Conservation (phyloP, 2,113 vertebrate species). For the Emydocephalus ijimae region DNA sequence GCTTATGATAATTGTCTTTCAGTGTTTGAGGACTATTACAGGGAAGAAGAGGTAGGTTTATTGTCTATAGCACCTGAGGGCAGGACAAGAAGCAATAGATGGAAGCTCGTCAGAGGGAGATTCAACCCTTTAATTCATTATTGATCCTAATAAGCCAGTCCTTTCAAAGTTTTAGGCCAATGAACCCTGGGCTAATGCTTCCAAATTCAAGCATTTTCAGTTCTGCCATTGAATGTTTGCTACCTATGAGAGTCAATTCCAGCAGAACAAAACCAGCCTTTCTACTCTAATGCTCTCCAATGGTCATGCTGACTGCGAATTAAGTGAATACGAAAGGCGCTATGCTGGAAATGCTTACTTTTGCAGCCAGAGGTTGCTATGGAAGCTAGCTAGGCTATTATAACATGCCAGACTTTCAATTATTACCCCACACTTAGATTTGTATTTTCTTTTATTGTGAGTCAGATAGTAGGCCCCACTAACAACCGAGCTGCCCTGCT, state of each 20-base stretch:
- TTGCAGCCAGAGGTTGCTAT: not conserved
- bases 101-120: not conserved
- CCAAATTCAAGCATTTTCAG: constrained; percentile 31
- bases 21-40: not conserved
- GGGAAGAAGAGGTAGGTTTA: not conserved
- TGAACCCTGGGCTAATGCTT: constrained; percentile 34
- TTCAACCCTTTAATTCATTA: constrained; percentile 10
- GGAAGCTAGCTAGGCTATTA: constrained; percentile 25
- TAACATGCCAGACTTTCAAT: constrained; percentile 7
- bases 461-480: constrained; percentile 21
- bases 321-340: not conserved
- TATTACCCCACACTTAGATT: constrained; percentile 17
- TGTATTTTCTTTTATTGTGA: constrained; percentile 13
- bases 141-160: constrained; percentile 27
- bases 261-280: not conserved
- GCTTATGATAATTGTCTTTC: not conserved
- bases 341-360: not conserved
- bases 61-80: not conserved
- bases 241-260: constrained; percentile 16
- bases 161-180: constrained; percentile 45
- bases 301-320: not conserved
- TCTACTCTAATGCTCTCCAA: not conserved
- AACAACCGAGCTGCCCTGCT: constrained; percentile 15
- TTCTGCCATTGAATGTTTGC: not conserved
- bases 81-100: constrained; percentile 4